These are phyloP conservation scores for Dione vanillae DNA, from an alignment of 2,888 invertebrate species.

Conservation along the genomic window DNA sequence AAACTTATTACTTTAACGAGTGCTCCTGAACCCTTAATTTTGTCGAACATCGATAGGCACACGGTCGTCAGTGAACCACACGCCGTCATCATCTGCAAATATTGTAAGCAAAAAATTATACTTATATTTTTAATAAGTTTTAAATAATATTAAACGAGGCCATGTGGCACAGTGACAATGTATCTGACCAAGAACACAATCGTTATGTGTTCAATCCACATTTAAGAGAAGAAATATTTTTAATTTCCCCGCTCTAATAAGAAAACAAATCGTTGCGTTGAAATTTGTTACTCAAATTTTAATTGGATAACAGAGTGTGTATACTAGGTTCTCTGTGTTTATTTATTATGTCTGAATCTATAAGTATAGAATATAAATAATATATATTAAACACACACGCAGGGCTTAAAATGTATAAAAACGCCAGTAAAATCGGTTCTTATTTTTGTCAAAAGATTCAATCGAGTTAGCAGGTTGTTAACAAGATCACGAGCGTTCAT, in stretches of 20 bases:
- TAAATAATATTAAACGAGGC: no score
- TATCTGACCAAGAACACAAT: no score
- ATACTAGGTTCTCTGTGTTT: no score
- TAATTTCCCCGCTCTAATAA: no score
- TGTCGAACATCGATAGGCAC: slow-evolving; percentile 57
- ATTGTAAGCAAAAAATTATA: slow-evolving; percentile 67
- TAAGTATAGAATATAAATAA: neutral
- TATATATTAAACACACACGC: neutral
- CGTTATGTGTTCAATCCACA: no score
- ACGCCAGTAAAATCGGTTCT: neutral
- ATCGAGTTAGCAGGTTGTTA: slow-evolving; percentile 60
- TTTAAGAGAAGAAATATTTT: no score
- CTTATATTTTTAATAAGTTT: no score
- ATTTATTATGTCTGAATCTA: neutral
- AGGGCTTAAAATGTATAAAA: neutral
- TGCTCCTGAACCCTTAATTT: slow-evolving; percentile 73
- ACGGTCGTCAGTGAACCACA: slow-evolving; percentile 63
- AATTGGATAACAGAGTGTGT: no score
- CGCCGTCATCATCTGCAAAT: slow-evolving; percentile 64
- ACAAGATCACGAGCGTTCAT: slow-evolving; percentile 65
- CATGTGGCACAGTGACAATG: no score
- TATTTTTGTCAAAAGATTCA: slow-evolving; percentile 38
- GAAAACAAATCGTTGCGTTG: no score
- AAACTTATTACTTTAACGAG: slow-evolving; percentile 60
- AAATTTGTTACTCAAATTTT: no score